Evolutionary conservation across 2,113 vertebrate species (phyloP).

Genomic region (Pogonocichla stellata): DNA sequence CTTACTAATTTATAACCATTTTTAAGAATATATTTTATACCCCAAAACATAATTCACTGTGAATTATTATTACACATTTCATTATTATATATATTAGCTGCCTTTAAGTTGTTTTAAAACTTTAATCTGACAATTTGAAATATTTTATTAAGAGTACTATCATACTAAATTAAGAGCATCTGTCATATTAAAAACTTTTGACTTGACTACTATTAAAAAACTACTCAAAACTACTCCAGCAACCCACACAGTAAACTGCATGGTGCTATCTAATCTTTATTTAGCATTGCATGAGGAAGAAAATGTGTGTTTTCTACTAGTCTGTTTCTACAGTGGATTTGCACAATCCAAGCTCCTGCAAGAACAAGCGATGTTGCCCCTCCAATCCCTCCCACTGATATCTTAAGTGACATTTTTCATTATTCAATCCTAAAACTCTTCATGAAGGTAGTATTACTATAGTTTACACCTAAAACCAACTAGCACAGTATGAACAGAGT

Average conservation of each 20-base stretch:
- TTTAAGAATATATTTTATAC: background rate
- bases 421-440: background rate
- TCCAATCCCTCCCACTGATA: background rate
- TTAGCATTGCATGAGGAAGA: background rate
- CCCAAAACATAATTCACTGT: background rate
- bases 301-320: background rate
- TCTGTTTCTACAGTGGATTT: background rate
- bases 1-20: background rate
- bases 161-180: background rate
- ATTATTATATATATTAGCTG: background rate
- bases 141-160: background rate
- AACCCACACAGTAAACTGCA: background rate
- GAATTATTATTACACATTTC: background rate
- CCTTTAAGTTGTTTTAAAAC: background rate
- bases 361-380: background rate
- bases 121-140: background rate
- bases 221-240: background rate
- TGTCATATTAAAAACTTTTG: background rate
- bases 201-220: background rate
- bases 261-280: background rate
- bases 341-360: background rate
- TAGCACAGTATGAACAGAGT: background rate
- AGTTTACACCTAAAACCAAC: background rate
- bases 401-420: background rate
- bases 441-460: background rate